Evolutionary conservation across 2,113 vertebrate species (phyloP).

Genomic region (Ochotona princeps): DNA sequence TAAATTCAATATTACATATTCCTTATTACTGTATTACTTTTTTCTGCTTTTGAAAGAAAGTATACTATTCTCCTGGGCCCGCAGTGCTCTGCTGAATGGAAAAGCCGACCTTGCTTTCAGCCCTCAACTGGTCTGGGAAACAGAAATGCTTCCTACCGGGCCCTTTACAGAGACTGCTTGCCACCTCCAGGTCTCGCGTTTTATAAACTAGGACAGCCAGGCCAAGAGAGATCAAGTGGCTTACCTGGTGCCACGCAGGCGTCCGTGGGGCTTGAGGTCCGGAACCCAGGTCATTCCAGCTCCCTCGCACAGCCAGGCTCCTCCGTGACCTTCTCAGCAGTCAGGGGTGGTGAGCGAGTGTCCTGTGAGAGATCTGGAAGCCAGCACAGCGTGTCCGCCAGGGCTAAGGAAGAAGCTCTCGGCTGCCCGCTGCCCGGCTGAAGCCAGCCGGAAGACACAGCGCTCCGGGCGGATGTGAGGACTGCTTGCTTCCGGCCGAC

Average conservation of each 20-base stretch:
- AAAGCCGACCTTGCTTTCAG: neutral
- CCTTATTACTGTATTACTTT: neutral
- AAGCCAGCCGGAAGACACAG: neutral
- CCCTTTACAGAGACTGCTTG: neutral
- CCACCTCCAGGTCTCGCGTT: neutral
- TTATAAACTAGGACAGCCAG: neutral
- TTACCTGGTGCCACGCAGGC: neutral
- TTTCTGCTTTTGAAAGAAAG: neutral
- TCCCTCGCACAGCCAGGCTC: neutral
- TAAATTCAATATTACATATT: constrained; percentile 5
- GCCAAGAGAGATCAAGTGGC: neutral
- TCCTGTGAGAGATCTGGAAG: neutral
- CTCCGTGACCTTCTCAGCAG: rapidly evolving
- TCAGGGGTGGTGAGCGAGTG: neutral
- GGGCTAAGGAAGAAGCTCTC: neutral
- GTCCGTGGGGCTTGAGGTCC: neutral
- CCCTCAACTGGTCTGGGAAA: neutral
- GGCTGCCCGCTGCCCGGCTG: neutral
- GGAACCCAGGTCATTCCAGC: neutral
- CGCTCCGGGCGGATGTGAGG: too few species aligned
- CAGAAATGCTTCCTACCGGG: neutral
- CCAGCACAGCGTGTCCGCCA: neutral
- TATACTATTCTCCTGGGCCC: neutral
- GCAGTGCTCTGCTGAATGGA: neutral
- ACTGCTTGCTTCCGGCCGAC: too few species aligned